Percentiles rank a stretch among this genome's conserved stretches.
Evolutionary conservation across 2,113 vertebrate species (phyloP).

Genomic region (Petaurus breviceps): DNA sequence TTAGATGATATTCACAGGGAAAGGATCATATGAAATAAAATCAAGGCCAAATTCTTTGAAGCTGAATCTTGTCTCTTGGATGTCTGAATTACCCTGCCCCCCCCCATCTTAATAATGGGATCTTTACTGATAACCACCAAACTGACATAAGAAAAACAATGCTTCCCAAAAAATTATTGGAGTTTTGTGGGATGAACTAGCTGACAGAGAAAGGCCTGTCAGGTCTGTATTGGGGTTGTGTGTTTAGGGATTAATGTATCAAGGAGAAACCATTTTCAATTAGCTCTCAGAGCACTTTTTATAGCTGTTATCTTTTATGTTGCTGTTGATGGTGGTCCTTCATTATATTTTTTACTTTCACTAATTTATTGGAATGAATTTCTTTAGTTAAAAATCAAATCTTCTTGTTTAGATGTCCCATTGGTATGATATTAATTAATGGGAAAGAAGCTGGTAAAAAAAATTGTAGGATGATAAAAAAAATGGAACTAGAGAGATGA

Average conservation of each 20-base stretch:
- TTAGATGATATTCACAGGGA: constrained; percentile 41
- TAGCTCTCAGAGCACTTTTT: background rate
- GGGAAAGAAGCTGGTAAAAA: no score
- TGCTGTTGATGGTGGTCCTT: constrained; percentile 15
- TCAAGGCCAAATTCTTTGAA: background rate
- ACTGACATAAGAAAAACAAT: constrained; percentile 56
- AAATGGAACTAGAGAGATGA: no score
- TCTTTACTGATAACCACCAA: constrained; percentile 51
- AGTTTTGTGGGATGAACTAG: constrained; percentile 55
- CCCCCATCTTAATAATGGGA: constrained; percentile 32
- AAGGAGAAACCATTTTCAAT: background rate
- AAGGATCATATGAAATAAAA: constrained; percentile 39
- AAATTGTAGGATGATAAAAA: no score
- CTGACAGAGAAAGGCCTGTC: constrained; percentile 16
- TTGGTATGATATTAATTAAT: no score
- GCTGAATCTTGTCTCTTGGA: background rate
- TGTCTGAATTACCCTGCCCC: background rate
- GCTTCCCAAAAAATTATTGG: background rate
- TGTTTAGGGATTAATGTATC: background rate
- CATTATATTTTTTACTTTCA: no score
- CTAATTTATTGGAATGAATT: no score
- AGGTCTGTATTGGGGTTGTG: constrained; percentile 23
- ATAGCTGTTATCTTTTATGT: background rate
- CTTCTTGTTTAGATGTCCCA: no score
- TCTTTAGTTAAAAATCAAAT: no score